Percentiles rank a stretch among this genome's conserved stretches.
Conservation (phyloP, 2,797 vertebrate genomes). For the Sarcoramphus papa region DNA sequence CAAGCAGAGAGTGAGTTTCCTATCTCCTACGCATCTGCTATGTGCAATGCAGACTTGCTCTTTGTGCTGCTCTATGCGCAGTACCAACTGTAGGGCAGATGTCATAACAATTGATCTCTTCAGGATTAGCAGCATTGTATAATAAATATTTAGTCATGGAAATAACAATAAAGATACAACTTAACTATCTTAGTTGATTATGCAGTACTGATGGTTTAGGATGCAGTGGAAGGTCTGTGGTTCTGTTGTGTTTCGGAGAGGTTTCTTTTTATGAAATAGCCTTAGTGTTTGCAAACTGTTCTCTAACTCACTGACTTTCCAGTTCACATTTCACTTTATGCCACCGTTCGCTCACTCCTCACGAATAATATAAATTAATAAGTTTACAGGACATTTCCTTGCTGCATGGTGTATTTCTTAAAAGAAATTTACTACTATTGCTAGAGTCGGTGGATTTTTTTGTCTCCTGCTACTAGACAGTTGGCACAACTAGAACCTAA, state of each 20-base stretch:
- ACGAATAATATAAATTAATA: neutral
- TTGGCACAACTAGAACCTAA: constrained; percentile 38
- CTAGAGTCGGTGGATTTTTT: neutral
- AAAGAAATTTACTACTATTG: constrained; percentile 38
- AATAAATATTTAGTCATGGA: neutral
- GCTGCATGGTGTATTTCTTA: neutral
- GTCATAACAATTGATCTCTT: neutral
- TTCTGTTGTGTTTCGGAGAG: neutral
- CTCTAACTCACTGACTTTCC: neutral
- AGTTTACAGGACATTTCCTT: constrained; percentile 18
- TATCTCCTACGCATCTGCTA: fast-evolving
- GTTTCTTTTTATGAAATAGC: neutral
- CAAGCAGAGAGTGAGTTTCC: neutral
- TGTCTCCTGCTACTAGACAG: neutral
- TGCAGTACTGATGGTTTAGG: neutral
- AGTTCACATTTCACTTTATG: neutral
- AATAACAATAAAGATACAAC: neutral
- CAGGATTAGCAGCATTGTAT: neutral
- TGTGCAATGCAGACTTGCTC: neutral
- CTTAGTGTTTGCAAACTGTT: neutral
- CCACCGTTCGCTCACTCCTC: neutral
- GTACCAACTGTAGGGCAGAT: neutral
- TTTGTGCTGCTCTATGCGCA: fast-evolving
- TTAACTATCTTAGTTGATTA: neutral
- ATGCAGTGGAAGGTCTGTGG: neutral